Evolutionary conservation across 2,888 invertebrate species (phyloP).

Genomic region (Eurytoma adleriae): DNA sequence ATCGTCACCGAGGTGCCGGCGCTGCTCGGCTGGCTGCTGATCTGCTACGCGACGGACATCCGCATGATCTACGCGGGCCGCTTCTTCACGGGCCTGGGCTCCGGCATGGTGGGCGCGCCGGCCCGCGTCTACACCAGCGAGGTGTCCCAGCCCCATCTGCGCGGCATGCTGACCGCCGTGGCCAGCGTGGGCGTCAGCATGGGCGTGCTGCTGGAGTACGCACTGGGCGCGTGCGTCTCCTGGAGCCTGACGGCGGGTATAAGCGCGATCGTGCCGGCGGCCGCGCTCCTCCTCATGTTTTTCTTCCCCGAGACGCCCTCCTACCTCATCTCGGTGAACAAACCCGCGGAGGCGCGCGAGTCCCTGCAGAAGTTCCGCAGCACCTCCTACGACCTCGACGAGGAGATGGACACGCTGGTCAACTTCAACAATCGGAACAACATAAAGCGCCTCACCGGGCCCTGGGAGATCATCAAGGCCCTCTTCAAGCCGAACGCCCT

Average conservation of each 20-base stretch:
- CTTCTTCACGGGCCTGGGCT: constrained; percentile 82
- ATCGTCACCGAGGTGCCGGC: constrained; percentile 83
- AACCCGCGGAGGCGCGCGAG: constrained; percentile 79
- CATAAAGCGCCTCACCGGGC: constrained; percentile 78
- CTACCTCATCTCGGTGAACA: constrained; percentile 81
- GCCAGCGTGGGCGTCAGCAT: constrained; percentile 85
- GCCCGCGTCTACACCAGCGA: constrained; percentile 84
- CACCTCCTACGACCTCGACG: constrained; percentile 80
- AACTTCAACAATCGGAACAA: constrained; percentile 82
- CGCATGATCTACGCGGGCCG: constrained; percentile 82
- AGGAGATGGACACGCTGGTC: constrained; percentile 80
- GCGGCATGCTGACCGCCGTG: constrained; percentile 85
- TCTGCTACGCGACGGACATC: constrained; percentile 80
- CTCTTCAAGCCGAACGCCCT: constrained; percentile 80
- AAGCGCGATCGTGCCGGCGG: constrained; percentile 80
- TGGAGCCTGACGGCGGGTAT: constrained; percentile 83
- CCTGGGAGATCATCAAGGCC: constrained; percentile 78
- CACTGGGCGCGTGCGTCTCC: constrained; percentile 79
- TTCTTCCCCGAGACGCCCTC: constrained; percentile 86
- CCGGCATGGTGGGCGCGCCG: constrained; percentile 85
- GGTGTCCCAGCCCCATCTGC: constrained; percentile 84
- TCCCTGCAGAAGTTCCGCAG: constrained; percentile 80
- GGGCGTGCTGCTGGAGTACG: constrained; percentile 82
- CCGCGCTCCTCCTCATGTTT: constrained; percentile 80
- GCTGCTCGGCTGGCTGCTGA: constrained; percentile 82